phyloP scores from a whole-genome alignment of 2,797 vertebrate species.

The Acrocephalus scirpaceus region DNA sequence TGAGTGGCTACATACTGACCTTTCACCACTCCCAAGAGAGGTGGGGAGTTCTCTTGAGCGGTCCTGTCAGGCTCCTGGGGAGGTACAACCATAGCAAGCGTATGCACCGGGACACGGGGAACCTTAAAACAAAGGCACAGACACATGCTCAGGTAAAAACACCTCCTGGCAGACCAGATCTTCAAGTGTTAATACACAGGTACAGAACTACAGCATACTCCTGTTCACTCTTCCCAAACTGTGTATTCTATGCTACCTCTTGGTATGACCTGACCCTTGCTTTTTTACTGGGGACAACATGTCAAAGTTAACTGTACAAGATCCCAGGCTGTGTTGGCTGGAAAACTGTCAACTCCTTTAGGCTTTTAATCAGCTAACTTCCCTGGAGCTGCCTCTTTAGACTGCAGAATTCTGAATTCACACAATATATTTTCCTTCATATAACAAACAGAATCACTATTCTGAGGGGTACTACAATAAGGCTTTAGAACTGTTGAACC shows the following conservation, averaged over 20 bases:
- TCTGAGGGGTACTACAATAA: background rate
- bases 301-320: background rate
- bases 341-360: background rate
- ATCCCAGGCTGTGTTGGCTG: background rate
- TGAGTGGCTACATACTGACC: slow-evolving; percentile 79
- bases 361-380: background rate
- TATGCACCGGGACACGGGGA: slow-evolving; percentile 97
- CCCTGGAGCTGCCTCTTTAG: background rate
- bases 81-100: slow-evolving; percentile 97
- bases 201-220: background rate
- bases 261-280: background rate
- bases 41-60: slow-evolving; percentile 87
- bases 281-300: background rate
- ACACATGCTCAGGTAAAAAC: slow-evolving; percentile 36
- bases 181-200: background rate
- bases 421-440: background rate
- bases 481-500: background rate
- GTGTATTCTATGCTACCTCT: background rate
- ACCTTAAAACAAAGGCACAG: slow-evolving; percentile 79
- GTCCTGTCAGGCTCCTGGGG: slow-evolving; percentile 97
- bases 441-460: background rate
- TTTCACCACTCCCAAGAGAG: slow-evolving; percentile 90
- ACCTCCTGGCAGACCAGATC: background rate
- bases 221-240: background rate
- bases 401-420: background rate